These are phyloP conservation scores for Calephelis virginiensis DNA, from an alignment of 1,140 invertebrate genomes.

Conservation along the genomic window DNA sequence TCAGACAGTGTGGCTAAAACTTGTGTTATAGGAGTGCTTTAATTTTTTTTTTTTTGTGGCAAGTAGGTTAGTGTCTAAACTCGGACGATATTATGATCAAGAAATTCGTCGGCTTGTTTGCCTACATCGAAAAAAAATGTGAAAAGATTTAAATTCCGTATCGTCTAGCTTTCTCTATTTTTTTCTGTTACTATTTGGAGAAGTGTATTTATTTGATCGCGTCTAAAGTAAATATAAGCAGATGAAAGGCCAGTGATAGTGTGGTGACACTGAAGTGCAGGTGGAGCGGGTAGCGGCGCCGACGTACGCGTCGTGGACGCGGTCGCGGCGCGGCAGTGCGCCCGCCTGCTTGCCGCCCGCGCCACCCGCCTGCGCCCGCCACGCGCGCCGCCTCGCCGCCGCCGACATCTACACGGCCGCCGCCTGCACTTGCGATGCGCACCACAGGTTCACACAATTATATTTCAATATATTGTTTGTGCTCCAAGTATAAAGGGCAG, in stretches of 20 bases:
- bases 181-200: no score
- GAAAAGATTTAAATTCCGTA: no score
- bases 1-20: no score
- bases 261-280: conserved; percentile 31
- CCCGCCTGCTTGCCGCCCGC: conserved; percentile 34
- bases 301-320: conserved; percentile 63
- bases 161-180: no score
- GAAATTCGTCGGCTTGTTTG: no score
- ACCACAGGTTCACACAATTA: conserved; percentile 39
- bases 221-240: neutral
- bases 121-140: no score
- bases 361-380: conserved; percentile 44
- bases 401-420: conserved; percentile 43
- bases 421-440: conserved; percentile 52
- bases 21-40: no score
- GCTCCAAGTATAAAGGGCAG: neutral
- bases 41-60: no score
- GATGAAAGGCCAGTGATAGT: neutral
- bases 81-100: no score
- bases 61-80: no score
- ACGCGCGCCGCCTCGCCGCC: conserved; percentile 53
- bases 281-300: conserved; percentile 70
- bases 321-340: conserved; percentile 48
- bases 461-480: neutral
- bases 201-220: neutral